Percentiles rank a stretch among this genome's conserved stretches.
Evolutionary conservation across 1,140 invertebrate species (phyloP).

Genomic region (Phymastichus coffea): DNA sequence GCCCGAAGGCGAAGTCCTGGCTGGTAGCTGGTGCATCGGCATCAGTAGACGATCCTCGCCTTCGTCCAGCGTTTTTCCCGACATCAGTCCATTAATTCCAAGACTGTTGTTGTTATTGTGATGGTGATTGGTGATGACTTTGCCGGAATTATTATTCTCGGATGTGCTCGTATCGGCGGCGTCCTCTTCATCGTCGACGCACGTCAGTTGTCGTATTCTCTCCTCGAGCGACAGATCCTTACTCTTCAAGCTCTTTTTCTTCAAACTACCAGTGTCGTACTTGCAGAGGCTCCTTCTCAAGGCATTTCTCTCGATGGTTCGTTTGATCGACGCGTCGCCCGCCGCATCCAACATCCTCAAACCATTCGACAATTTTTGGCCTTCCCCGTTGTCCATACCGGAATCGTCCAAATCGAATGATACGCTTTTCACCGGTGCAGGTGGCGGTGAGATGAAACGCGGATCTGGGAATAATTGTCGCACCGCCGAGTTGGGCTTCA

Average conservation of each 20-base stretch:
- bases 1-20: conserved; percentile 43
- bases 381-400: conserved; percentile 33
- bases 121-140: conserved; percentile 5
- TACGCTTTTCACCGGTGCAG: conserved; percentile 49
- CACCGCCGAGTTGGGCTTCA: conserved; percentile 72
- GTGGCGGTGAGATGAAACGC: conserved; percentile 60
- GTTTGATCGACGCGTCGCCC: conserved; percentile 50
- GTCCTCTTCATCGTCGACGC: conserved; percentile 71
- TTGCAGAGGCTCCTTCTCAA: conserved; percentile 66
- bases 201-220: conserved; percentile 76
- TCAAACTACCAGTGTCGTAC: conserved; percentile 54
- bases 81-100: not conserved
- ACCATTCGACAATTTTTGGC: conserved; percentile 60
- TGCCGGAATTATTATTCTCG: conserved; percentile 18
- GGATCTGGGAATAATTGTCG: conserved; percentile 70
- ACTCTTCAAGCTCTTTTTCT: conserved; percentile 50
- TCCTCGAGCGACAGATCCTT: conserved; percentile 69
- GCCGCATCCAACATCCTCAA: conserved; percentile 64
- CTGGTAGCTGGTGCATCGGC: conserved; percentile 31
- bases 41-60: conserved; percentile 23
- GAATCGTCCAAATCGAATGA: conserved; percentile 24
- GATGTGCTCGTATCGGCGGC: not conserved
- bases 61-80: not conserved
- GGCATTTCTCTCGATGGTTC: conserved; percentile 74
- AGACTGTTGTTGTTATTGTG: conserved; percentile 3